These are phyloP conservation scores for Tragelaphus imberbis DNA, from an alignment of 2,113 vertebrate species.

Conservation along the genomic window DNA sequence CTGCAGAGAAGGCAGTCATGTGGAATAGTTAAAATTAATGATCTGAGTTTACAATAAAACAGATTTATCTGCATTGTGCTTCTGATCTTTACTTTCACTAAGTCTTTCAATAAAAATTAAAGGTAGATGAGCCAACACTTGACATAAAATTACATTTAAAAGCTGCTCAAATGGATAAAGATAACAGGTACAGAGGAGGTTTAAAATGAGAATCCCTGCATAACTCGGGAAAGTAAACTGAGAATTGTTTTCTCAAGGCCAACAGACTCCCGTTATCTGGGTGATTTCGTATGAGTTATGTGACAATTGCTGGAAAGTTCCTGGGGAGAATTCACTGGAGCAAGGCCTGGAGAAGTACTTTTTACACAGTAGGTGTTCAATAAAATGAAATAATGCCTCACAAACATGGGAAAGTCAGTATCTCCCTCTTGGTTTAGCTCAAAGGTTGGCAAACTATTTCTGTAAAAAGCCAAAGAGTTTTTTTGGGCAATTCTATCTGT, in stretches of 20 bases:
- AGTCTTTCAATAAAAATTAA: neutral
- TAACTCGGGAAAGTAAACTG: neutral
- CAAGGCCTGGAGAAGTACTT: neutral
- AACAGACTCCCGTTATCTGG: neutral
- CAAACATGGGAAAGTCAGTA: accelerated
- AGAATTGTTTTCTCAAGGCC: neutral
- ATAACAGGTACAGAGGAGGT: too few species aligned
- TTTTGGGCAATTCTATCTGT: neutral
- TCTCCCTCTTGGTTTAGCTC: neutral
- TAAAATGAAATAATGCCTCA: neutral
- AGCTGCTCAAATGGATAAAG: neutral
- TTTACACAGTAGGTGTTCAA: neutral
- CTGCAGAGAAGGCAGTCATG: neutral
- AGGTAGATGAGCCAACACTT: neutral
- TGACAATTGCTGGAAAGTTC: neutral
- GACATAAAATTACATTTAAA: neutral
- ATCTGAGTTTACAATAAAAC: neutral
- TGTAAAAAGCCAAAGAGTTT: neutral
- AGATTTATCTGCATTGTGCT: neutral
- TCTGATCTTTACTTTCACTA: neutral
- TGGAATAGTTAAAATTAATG: neutral
- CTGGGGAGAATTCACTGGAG: neutral
- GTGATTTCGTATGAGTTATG: neutral
- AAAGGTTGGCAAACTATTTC: neutral
- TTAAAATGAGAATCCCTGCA: neutral